Evolutionary conservation across 2,888 invertebrate species (phyloP).

Genomic region (Coelinius sp.): DNA sequence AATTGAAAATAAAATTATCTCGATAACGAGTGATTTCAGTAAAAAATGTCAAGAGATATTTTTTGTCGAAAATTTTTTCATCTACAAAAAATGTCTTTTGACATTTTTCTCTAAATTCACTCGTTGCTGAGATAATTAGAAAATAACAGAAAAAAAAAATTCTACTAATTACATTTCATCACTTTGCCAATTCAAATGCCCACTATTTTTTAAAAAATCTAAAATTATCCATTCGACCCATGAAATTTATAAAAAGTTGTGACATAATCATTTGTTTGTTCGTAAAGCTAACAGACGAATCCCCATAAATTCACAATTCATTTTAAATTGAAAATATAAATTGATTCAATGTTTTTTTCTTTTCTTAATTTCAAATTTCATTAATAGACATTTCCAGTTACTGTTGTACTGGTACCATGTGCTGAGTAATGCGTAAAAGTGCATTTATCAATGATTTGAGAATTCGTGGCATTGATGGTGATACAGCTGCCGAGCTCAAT

Average conservation of each 20-base stretch:
- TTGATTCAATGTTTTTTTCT: neutral
- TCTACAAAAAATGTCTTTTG: no score
- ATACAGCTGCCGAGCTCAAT: slow-evolving; percentile 78
- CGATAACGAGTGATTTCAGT: no score
- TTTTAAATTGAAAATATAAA: neutral
- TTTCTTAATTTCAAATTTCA: neutral
- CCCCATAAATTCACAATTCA: neutral
- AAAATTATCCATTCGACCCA: neutral
- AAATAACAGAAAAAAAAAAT: no score
- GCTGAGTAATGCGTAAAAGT: slow-evolving; percentile 80
- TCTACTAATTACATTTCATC: no score
- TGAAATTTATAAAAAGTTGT: neutral
- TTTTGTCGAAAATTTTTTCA: no score
- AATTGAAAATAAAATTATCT: no score
- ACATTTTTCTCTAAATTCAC: no score
- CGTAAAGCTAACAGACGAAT: neutral
- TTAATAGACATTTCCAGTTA: slow-evolving; percentile 45
- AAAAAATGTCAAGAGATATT: no score
- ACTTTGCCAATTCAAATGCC: no score
- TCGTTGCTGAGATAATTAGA: no score
- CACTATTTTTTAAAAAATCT: neutral
- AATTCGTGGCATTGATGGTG: slow-evolving; percentile 80
- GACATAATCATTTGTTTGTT: neutral
- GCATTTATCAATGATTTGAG: slow-evolving; percentile 75
- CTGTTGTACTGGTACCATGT: slow-evolving; percentile 77